phyloP scores from a whole-genome alignment of 1,140 invertebrate species.

The Rhyacophila brunnea region DNA sequence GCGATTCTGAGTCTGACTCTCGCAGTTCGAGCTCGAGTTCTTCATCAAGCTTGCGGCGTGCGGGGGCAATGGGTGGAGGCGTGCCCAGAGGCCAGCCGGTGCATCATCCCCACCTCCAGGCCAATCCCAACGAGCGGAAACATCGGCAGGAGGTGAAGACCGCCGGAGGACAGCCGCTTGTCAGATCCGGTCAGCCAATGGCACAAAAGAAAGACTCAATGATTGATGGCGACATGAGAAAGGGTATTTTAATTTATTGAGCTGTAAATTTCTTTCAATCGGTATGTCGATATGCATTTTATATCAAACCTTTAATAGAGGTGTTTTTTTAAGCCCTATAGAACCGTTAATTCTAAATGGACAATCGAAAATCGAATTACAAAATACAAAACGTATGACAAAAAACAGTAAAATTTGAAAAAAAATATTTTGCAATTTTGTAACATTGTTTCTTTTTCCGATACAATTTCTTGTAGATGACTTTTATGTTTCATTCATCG shows the following conservation, averaged over 20 bases:
- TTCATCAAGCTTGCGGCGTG: slow-evolving; percentile 39
- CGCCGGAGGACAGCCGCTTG: slow-evolving; percentile 6
- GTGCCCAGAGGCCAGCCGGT: slow-evolving; percentile 43
- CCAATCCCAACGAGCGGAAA: slow-evolving; percentile 35
- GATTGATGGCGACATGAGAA: slow-evolving; percentile 8
- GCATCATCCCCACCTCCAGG: slow-evolving; percentile 32
- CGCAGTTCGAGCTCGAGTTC: slow-evolving; percentile 55
- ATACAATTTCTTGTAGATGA: too few relatives aligned
- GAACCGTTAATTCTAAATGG: too few relatives aligned
- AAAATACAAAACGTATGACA: too few relatives aligned
- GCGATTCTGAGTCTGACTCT: slow-evolving; percentile 57
- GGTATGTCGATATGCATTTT: too few relatives aligned
- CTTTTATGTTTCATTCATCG: too few relatives aligned
- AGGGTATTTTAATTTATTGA: slow-evolving; percentile 10
- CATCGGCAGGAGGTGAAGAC: slow-evolving; percentile 6
- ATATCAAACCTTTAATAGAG: too few relatives aligned
- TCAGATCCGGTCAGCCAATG: slow-evolving; percentile 5
- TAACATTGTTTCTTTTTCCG: too few relatives aligned
- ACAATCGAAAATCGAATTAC: too few relatives aligned
- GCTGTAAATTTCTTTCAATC: neutral
- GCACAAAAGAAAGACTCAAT: slow-evolving; percentile 23
- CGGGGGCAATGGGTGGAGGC: slow-evolving; percentile 40
- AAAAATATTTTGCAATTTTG: too few relatives aligned
- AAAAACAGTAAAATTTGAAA: too few relatives aligned
- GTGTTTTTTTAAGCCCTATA: too few relatives aligned